Percentiles rank a stretch among this genome's conserved stretches.
phyloP scores from a whole-genome alignment of 2,113 vertebrate genomes.

The Pundamilia nyererei region DNA sequence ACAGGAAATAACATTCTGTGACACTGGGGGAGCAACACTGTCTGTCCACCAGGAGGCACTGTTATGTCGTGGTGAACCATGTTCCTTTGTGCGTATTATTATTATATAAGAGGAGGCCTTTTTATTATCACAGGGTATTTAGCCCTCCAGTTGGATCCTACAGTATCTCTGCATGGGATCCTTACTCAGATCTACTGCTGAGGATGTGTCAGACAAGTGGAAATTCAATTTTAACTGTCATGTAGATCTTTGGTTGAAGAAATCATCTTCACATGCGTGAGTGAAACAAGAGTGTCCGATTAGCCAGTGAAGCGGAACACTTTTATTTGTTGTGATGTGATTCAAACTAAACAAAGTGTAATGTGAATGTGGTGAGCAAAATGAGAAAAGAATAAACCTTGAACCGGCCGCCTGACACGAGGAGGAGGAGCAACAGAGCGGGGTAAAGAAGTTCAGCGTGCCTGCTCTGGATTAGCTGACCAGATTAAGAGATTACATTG shows the following conservation, averaged over 20 bases:
- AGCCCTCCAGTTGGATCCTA: background rate
- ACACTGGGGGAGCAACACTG: conserved; percentile 50
- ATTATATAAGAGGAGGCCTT: conserved; percentile 25
- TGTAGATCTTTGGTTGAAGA: conserved; percentile 61
- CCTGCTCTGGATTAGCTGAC: conserved; percentile 64
- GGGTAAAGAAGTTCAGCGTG: conserved; percentile 57
- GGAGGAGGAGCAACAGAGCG: conserved; percentile 37
- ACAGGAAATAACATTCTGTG: conserved; percentile 49
- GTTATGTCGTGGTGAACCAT: conserved; percentile 34
- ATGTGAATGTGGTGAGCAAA: background rate
- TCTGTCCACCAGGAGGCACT: conserved; percentile 73
- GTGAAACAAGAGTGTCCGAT: background rate
- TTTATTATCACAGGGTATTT: background rate
- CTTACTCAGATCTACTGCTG: background rate
- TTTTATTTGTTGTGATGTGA: background rate
- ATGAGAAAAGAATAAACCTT: background rate
- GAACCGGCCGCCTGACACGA: background rate
- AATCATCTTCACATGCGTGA: conserved; percentile 5
- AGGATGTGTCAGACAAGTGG: background rate
- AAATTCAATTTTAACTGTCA: background rate
- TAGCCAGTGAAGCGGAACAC: background rate
- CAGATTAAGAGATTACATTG: conserved; percentile 75
- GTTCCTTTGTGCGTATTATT: conserved; percentile 37
- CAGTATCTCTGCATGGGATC: background rate
- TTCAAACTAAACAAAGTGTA: background rate